These are phyloP conservation scores for Halcyon senegalensis DNA, from an alignment of 2,113 vertebrate species.

Conservation along the genomic window DNA sequence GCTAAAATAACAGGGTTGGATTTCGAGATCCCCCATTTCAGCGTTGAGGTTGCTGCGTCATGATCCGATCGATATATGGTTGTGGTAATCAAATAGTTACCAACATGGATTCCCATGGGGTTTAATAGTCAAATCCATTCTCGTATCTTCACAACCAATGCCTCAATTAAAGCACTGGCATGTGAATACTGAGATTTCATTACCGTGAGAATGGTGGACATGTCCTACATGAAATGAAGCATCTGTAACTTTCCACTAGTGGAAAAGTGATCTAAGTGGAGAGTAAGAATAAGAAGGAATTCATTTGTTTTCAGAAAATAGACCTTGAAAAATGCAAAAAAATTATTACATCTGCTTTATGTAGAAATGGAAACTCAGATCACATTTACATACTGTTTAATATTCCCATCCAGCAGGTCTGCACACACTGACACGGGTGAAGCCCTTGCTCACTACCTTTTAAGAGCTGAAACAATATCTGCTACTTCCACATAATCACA, in stretches of 20 bases:
- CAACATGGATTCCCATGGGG: too few relatives aligned
- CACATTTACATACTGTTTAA: neutral
- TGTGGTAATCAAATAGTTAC: neutral
- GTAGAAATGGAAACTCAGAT: neutral
- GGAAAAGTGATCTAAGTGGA: neutral
- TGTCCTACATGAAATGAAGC: rapidly evolving
- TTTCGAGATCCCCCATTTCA: neutral
- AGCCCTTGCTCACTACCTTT: neutral
- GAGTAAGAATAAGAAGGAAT: neutral
- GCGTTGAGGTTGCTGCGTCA: neutral
- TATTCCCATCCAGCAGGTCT: neutral
- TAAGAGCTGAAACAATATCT: neutral
- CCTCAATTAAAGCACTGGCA: neutral
- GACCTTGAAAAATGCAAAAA: neutral
- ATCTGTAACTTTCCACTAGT: neutral
- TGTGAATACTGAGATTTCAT: neutral
- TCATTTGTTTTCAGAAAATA: neutral
- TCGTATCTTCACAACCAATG: neutral
- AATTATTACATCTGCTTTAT: neutral
- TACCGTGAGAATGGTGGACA: too few relatives aligned
- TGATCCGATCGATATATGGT: too few relatives aligned
- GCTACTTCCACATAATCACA: neutral
- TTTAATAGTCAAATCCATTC: neutral
- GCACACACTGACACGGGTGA: neutral
- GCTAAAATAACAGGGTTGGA: neutral